A percentile compares a stretch with the other conserved stretches of the same genome.
These are phyloP conservation scores for Oncopeltus fasciatus DNA, from an alignment of 1,140 invertebrate species.

Conservation along the genomic window DNA sequence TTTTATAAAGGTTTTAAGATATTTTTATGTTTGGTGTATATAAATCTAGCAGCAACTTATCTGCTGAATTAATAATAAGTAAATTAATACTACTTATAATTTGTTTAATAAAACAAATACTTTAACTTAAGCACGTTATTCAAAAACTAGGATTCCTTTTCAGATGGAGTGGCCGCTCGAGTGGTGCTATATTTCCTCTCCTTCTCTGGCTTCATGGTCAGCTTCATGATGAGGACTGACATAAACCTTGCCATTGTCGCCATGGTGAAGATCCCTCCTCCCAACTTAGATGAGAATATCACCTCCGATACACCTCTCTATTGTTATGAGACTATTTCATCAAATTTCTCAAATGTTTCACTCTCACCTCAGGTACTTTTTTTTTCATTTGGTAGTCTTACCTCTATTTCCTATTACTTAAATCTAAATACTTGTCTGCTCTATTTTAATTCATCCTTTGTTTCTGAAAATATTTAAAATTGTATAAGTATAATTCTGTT, in stretches of 20 bases:
- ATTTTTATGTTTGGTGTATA: too few relatives aligned
- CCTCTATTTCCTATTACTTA: not conserved
- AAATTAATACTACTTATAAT: too few relatives aligned
- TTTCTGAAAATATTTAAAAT: too few relatives aligned
- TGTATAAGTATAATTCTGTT: too few relatives aligned
- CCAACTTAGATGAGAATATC: conserved; percentile 16
- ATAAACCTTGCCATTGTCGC: conserved; percentile 56
- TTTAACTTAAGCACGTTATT: too few relatives aligned
- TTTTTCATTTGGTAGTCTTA: too few relatives aligned
- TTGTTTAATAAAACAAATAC: too few relatives aligned
- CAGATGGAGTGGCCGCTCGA: conserved; percentile 43
- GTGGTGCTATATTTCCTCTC: conserved; percentile 53
- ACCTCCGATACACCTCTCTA: conserved; percentile 20
- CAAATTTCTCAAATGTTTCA: not conserved
- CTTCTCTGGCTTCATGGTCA: conserved; percentile 54
- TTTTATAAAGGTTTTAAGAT: too few relatives aligned
- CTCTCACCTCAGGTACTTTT: not conserved
- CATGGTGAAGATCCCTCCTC: conserved; percentile 37
- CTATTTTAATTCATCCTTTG: too few relatives aligned
- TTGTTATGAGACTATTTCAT: conserved; percentile 23
- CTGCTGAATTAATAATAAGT: too few relatives aligned
- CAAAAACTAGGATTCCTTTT: too few relatives aligned
- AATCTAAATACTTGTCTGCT: not conserved
- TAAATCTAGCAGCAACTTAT: too few relatives aligned
- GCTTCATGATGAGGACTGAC: conserved; percentile 62